Percentiles rank a stretch among this genome's conserved stretches.
Evolutionary conservation across 2,113 vertebrate genomes (phyloP).

Genomic region (Chloroceryle aenea): DNA sequence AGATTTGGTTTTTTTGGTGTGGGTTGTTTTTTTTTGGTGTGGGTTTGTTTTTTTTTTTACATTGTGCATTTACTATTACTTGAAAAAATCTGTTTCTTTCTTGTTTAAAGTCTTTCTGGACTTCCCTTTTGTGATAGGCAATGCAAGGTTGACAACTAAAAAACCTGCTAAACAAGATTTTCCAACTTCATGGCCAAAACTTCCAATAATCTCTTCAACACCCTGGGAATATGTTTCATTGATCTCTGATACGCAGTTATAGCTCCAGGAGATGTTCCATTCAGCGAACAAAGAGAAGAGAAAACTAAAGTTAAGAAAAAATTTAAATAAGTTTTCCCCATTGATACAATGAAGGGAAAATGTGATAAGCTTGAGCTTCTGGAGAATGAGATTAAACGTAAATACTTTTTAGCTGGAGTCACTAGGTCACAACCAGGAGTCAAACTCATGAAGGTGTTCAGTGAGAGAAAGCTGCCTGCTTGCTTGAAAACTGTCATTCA

Average conservation of each 20-base stretch:
- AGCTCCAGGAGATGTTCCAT: background rate
- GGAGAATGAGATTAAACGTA: background rate
- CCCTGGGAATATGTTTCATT: background rate
- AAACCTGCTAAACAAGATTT: background rate
- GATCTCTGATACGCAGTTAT: background rate
- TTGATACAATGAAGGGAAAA: background rate
- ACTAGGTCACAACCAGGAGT: background rate
- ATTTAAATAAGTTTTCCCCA: background rate
- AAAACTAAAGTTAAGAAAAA: background rate
- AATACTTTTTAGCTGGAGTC: background rate
- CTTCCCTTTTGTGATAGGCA: background rate
- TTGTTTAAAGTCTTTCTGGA: background rate
- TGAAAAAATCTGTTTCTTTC: background rate
- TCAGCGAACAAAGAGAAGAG: background rate
- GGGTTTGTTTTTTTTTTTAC: no score
- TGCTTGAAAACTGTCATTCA: background rate
- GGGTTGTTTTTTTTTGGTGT: no score
- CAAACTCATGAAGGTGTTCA: background rate
- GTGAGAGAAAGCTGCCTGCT: background rate
- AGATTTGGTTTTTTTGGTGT: no score
- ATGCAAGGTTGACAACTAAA: background rate
- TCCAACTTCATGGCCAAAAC: background rate
- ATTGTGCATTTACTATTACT: background rate
- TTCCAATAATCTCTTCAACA: background rate
- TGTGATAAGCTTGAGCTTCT: background rate